Percentiles rank a stretch among this genome's conserved stretches.
These are phyloP conservation scores for Microcebus lehilahytsara DNA, from an alignment of 2,113 vertebrate species.

Conservation along the genomic window DNA sequence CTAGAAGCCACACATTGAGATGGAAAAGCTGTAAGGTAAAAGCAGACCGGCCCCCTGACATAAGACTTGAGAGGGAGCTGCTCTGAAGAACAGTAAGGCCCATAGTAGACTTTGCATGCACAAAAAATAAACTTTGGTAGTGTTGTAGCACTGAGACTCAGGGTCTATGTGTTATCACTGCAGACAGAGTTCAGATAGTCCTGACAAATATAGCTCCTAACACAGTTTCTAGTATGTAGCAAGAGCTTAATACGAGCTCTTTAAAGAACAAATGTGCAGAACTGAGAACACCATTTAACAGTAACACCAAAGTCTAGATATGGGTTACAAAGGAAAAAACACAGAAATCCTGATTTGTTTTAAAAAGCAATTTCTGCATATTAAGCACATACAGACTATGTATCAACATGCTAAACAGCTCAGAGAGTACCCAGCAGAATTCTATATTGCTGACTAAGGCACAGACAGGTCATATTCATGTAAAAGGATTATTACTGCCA, in stretches of 20 bases:
- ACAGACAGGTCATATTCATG: background rate
- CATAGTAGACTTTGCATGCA: background rate
- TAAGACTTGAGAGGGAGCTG: background rate
- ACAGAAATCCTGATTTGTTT: background rate
- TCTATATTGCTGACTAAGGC: background rate
- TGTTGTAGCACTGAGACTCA: background rate
- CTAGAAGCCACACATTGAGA: background rate
- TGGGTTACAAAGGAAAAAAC: background rate
- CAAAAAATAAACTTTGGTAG: background rate
- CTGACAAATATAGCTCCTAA: background rate
- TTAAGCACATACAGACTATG: constrained; percentile 47
- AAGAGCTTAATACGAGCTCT: background rate
- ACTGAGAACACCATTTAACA: background rate
- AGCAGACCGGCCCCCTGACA: background rate
- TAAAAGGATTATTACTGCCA: background rate
- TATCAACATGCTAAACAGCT: background rate
- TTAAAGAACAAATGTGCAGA: background rate
- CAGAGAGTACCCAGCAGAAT: background rate
- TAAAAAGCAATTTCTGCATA: background rate
- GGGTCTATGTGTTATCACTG: background rate
- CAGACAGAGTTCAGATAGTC: background rate
- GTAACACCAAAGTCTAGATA: background rate
- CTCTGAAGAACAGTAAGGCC: rapidly evolving
- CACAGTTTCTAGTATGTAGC: background rate
- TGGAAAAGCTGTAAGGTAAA: no score